A percentile compares a stretch with the other conserved stretches of the same genome.
phyloP scores from a whole-genome alignment of 2,888 invertebrate genomes.

The Nematopogon swammerdamellus region DNA sequence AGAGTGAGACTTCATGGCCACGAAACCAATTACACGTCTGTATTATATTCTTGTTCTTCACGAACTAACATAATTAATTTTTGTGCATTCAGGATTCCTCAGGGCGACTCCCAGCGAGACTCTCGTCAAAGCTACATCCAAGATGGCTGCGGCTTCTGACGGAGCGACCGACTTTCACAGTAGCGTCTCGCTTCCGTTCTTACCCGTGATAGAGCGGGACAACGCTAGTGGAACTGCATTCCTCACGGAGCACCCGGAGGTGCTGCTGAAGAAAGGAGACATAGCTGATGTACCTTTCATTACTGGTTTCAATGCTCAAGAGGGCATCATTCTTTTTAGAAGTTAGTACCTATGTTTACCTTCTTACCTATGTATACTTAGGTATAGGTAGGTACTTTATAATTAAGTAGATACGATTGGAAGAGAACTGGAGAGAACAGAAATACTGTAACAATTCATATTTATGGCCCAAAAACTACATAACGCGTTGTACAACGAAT shows the following conservation, averaged over 20 bases:
- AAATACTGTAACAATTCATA: too few species aligned
- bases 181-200: constrained; percentile 59
- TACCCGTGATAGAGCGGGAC: constrained; percentile 50
- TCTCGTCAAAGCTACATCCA: constrained; percentile 54
- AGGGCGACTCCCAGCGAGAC: constrained; percentile 58
- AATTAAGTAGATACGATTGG: too few species aligned
- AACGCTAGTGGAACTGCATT: constrained; percentile 37
- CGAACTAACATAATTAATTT: too few species aligned
- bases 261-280: constrained; percentile 28
- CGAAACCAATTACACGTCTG: too few species aligned
- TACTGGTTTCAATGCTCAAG: constrained; percentile 63
- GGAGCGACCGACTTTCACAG: constrained; percentile 45
- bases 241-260: constrained; percentile 48
- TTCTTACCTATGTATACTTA: too few species aligned
- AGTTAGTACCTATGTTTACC: too few species aligned
- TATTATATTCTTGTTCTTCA: too few species aligned
- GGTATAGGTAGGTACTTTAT: too few species aligned
- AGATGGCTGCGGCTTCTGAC: constrained; percentile 40
- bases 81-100: constrained; percentile 55
- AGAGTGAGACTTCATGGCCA: too few species aligned
- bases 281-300: constrained; percentile 60
- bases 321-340: constrained; percentile 61
- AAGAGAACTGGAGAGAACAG: too few species aligned
- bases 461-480: too few species aligned
- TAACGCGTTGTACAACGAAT: too few species aligned